Evolutionary conservation across 2,113 vertebrate species (phyloP).

Genomic region (Microtus montanus): DNA sequence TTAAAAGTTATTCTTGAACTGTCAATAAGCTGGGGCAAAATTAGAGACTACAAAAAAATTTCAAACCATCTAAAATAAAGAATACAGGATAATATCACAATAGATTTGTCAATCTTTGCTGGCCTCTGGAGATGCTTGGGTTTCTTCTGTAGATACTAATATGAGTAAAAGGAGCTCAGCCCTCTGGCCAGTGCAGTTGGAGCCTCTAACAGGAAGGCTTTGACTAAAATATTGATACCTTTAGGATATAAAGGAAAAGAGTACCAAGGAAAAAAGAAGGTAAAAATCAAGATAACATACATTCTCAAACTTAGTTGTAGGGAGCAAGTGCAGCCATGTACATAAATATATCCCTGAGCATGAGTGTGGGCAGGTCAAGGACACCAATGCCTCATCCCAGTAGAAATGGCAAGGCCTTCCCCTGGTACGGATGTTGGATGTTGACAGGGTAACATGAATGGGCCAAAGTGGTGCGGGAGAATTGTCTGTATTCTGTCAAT

Average conservation of each 20-base stretch:
- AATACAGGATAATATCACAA: background rate
- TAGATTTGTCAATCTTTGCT: background rate
- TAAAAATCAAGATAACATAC: background rate
- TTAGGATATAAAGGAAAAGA: background rate
- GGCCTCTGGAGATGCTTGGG: background rate
- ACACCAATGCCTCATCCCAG: background rate
- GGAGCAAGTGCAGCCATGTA: background rate
- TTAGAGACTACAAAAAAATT: constrained; percentile 9
- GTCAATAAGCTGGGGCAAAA: background rate
- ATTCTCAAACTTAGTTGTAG: background rate
- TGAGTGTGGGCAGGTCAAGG: background rate
- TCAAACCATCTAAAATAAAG: constrained; percentile 42
- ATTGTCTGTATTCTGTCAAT: no score
- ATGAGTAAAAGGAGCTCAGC: background rate
- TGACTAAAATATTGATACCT: background rate
- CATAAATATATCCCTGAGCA: background rate
- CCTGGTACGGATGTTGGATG: no score
- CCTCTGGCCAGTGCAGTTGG: background rate
- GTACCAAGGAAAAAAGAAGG: background rate
- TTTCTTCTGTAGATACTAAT: background rate
- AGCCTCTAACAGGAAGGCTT: background rate
- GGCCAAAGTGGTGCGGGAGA: no score
- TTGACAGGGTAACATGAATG: no score
- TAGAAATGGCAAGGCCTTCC: background rate
- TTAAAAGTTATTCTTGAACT: background rate